A percentile compares a stretch with the other conserved stretches of the same genome.
phyloP scores from a whole-genome alignment of 2,888 invertebrate genomes.

The Drosophila atroscutellata region DNA sequence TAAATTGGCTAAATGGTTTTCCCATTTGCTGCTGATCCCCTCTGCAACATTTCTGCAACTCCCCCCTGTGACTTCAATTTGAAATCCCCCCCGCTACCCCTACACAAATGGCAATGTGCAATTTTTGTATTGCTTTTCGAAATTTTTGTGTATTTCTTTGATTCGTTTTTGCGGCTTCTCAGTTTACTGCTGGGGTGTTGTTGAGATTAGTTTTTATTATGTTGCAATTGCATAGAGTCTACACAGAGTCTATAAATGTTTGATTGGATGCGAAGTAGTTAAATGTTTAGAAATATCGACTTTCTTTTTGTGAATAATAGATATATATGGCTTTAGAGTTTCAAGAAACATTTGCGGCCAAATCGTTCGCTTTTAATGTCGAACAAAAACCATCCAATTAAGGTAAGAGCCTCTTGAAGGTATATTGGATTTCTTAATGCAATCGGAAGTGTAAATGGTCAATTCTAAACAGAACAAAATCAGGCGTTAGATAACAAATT shows the following conservation, averaged over 20 bases:
- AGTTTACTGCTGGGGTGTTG: conserved; percentile 22
- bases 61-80: conserved; percentile 2
- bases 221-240: conserved; percentile 11
- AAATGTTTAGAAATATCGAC: background rate
- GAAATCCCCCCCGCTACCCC: background rate
- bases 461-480: background rate
- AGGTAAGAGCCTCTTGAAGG: background rate
- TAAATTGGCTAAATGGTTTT: conserved; percentile 73
- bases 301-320: background rate
- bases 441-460: background rate
- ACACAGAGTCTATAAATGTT: conserved; percentile 43
- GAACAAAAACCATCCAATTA: background rate
- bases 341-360: too few relatives aligned
- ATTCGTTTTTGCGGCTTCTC: conserved; percentile 25
- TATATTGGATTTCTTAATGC: background rate
- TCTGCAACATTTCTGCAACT: background rate
- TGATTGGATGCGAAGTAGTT: conserved; percentile 16
- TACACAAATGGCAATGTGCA: conserved; percentile 14
- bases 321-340: background rate
- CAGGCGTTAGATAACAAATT: background rate
- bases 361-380: background rate
- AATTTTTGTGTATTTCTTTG: conserved; percentile 6
- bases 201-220: conserved; percentile 42
- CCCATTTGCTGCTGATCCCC: conserved; percentile 45
- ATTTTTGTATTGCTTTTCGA: conserved; percentile 13